Evolutionary conservation across 53 echinoderm and acorn worm genomes (phyloP), one percentile per base, ranked within the genome.

Genomic region (Temnopleurus reevesii): DNA sequence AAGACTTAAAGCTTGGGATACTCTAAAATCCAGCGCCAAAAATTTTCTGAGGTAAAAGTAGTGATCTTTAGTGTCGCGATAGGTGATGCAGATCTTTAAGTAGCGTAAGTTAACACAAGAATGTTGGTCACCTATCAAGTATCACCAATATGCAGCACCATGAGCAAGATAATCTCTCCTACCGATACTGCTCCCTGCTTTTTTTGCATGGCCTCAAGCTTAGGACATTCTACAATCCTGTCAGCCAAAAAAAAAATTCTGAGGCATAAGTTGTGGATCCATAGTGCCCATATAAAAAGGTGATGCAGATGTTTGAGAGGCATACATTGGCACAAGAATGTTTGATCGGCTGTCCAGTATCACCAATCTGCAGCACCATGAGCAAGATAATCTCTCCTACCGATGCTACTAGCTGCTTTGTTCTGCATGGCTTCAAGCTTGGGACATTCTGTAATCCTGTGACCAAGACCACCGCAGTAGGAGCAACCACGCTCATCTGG

Each of bases 401-500:
- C 99, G 30, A 99, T 96, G 56, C 84, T 99, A 76, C 93, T 96
- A 12, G 99, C 99, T 54, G 93, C 93, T 81, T 99, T 99, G 91
- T 92, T 95, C 92, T 99, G 99, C 76, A 96, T 91, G 34, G 99
- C 99, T 81, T 99, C 96, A 53, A 99, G 88, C 66, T 99, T 99
- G 19, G 99, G 99, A 86, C 99, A 99, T 53, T 99, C 99, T 12
- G 99, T 99, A 86, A 99, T 99, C 51, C 99, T 92, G 93, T 99
- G 99, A 77, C 99, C 99, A 57, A 99, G 89, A 90, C 99, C 99
- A 53, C 99, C 96, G 55, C 99, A 99, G 92, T 94, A 99, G 5
- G 99, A 99, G 87, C 99, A 99, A 8, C 99, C 99, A 61, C 96
- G 92, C 86, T 99, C 99, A 83, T 99, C 99, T 99, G 92, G n/a